These are phyloP conservation scores for Ranitomeya imitator DNA, from an alignment of 2,113 vertebrate genomes.

Conservation along the genomic window DNA sequence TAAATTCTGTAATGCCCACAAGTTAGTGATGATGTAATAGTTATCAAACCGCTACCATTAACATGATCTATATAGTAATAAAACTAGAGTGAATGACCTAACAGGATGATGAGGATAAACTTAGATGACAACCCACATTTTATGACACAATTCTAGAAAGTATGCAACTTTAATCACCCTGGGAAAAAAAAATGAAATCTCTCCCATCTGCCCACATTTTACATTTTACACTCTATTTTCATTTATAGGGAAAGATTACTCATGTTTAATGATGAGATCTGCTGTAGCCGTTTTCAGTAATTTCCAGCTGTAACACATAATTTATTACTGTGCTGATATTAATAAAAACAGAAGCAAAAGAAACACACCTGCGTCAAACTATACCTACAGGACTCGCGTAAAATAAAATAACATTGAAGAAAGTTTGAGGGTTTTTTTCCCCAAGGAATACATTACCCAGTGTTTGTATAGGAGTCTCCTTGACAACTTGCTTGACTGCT, in stretches of 20 bases:
- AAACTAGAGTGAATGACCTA: slow-evolving; percentile 42
- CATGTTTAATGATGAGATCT: slow-evolving; percentile 59
- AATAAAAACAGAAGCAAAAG: slow-evolving; percentile 57
- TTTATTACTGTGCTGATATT: slow-evolving; percentile 57
- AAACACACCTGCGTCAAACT: slow-evolving; percentile 56
- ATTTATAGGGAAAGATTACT: slow-evolving; percentile 58
- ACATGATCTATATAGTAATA: slow-evolving; percentile 49
- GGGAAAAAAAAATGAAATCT: slow-evolving; percentile 38
- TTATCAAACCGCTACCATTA: slow-evolving; percentile 38
- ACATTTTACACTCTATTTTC: slow-evolving; percentile 51
- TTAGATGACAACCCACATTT: slow-evolving; percentile 39
- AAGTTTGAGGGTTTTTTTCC: neutral
- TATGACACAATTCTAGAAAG: slow-evolving; percentile 45
- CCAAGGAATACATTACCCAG: slow-evolving; percentile 23
- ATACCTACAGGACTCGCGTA: slow-evolving; percentile 42
- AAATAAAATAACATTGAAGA: slow-evolving; percentile 33
- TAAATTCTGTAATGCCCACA: slow-evolving; percentile 15
- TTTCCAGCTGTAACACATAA: slow-evolving; percentile 57
- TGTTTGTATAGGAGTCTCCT: slow-evolving; percentile 61
- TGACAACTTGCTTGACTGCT: slow-evolving; percentile 62
- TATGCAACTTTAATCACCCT: slow-evolving; percentile 25
- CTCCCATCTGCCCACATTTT: slow-evolving; percentile 56
- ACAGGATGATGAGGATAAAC: slow-evolving; percentile 40
- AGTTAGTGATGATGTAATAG: slow-evolving; percentile 38
- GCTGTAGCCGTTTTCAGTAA: slow-evolving; percentile 45